Evolutionary conservation across 2,113 vertebrate species (phyloP), one percentile per base, ranked within the genome.

Genomic region (Actenoides hombroni): DNA sequence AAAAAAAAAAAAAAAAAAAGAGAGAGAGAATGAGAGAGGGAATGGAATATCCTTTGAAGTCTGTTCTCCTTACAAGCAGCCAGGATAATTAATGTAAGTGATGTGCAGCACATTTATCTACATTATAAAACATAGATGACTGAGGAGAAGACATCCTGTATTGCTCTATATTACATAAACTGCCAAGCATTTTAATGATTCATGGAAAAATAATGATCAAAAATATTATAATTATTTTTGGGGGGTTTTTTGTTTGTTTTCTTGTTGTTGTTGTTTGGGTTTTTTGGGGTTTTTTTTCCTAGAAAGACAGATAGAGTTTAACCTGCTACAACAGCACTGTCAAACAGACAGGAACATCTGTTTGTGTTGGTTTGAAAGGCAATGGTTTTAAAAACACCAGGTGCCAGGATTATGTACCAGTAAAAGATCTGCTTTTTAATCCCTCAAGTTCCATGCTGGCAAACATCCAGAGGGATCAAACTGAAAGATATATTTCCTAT

Each of bases 381-480:
- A 82, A 24, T 49, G 40, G n/a, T 84, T 96, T 96, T 94, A 84
- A 92, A 89, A 49, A 82, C 25, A 65, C 60, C 80, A 82, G 88
- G 86, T 94, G 94, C 48, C 56, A 49, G 61, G 79, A 83, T 94
- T 90, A 75, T 86, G 51, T 78, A 71, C 59, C 51, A 60, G 35
- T 93, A 61, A 82, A 84, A 82, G 21, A 82, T 84, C 33, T 0
- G 2, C 21, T 92, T 94, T 90, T 86, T 74, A 92, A 93, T 53
- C 31, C 51, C 69, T 82, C 57, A 76, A 88, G 46, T 86, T 93
- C 57, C 13, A 13, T 63, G 37, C 64, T 95, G 95, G 83, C 65
- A 94, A 95, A 82, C 53, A 86, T 91, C 88, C 92, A 93, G 35
- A 82, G 77, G 53, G 53, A 91, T 84, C 77, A 95, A 92, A 86